Evolutionary conservation across 1,140 invertebrate genomes (phyloP), one percentile per base, ranked within the genome.

Genomic region (Aphelinus atriplicis): DNA sequence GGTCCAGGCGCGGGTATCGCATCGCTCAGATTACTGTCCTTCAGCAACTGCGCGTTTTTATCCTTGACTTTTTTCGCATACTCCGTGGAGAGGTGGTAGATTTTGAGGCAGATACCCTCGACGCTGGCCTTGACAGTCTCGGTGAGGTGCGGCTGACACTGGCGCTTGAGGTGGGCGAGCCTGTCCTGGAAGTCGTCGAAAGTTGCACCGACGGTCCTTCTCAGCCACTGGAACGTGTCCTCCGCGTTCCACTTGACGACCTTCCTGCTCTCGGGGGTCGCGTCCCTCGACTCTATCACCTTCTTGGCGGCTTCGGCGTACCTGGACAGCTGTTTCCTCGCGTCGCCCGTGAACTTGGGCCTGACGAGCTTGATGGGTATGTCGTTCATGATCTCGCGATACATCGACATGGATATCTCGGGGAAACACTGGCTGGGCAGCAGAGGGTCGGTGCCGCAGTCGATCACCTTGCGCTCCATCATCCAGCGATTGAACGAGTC

Each of bases 221-320:
- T 90, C 47, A 99, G 85, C 97, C 97, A 99, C 78, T 95, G 94
- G 87, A 99, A 98, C 2, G 96, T 98, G 80, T 98, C 97, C 84
- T 98, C 97, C 1, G 96, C 97, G 90, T 98, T 98, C 97, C 97
- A 99, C 86, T 98, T 98, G 0, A 99, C 97, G 4, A 98, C 94
- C 89, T 98, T 99, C 75, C 97, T 90, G 82, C 96, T 97, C 83
- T 98, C 96, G 1, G 96, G 91, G n/a, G 95, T 94, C 1, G 95
- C 94, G 85, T 95, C 95, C 78, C 95, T 91, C 1, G 95, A 96
- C 84, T 98, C 97, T 77, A 99, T 97, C 89, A 98, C 96, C 85
- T 96, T 96, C 83, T 98, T 98, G 0, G 97, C 97, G 5, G 97
- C 96, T 86, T 99, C 97, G 0, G 97, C 97, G 86, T 98, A 99